Conservation (phyloP, 2,113 vertebrate species). For the Meriones unguiculatus region DNA sequence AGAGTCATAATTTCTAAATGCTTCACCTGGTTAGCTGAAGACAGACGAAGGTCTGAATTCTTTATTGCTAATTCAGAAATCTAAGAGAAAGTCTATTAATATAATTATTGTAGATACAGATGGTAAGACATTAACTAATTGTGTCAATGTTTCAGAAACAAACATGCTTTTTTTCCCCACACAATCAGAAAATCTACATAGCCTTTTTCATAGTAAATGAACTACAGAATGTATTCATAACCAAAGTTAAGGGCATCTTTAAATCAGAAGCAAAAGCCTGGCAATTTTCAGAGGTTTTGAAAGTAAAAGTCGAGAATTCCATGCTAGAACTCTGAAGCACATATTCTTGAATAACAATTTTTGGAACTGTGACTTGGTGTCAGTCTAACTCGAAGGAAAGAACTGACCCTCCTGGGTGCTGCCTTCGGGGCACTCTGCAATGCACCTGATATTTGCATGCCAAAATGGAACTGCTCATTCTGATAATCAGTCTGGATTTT, state of each 20-base stretch:
- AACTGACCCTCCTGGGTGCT: not conserved
- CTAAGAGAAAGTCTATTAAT: conserved; percentile 77
- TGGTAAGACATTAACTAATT: conserved; percentile 77
- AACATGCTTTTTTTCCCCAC: conserved; percentile 63
- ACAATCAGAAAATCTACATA: conserved; percentile 64
- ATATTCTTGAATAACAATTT: conserved; percentile 55
- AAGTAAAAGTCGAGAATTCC: conserved; percentile 55
- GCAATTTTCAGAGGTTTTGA: conserved; percentile 56
- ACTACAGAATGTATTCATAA: conserved; percentile 37
- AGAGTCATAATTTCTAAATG: conserved; percentile 46
- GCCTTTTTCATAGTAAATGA: conserved; percentile 33
- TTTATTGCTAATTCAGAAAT: conserved; percentile 70
- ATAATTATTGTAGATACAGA: conserved; percentile 66
- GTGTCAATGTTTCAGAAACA: conserved; percentile 34
- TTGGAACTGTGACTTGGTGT: conserved; percentile 66
- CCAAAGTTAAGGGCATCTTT: conserved; percentile 32
- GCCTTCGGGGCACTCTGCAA: not conserved
- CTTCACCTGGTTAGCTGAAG: conserved; percentile 60
- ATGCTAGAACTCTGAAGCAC: not conserved
- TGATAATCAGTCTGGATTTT: conserved; percentile 11
- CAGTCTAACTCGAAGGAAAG: conserved; percentile 7
- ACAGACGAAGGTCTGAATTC: conserved; percentile 28
- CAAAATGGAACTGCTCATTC: not conserved
- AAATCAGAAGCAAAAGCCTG: conserved; percentile 49
- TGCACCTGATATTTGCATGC: not conserved